Percentiles rank a stretch among this genome's conserved stretches.
Conservation (phyloP, 2,113 vertebrate genomes). For the Antechinus stuartii region DNA sequence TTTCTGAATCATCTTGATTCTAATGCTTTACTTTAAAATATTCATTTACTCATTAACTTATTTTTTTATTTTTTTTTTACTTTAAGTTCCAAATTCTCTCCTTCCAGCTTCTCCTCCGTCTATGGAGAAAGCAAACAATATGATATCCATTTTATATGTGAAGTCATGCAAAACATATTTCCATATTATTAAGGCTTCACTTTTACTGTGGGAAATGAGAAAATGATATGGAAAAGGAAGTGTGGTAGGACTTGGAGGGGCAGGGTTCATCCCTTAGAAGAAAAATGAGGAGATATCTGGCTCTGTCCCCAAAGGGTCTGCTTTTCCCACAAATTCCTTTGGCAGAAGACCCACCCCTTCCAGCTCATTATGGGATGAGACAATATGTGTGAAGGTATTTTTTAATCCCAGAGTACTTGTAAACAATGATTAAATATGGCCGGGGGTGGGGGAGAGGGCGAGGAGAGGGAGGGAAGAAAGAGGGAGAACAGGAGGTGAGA, state of each 20-base stretch:
- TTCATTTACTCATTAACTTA: neutral
- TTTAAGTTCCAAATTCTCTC: neutral
- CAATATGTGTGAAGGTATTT: neutral
- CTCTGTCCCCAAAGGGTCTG: neutral
- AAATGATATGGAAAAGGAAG: neutral
- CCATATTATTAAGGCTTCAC: neutral
- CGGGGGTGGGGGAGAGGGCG: rapidly evolving
- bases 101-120: neutral
- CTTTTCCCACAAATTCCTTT: neutral
- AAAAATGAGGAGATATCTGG: neutral
- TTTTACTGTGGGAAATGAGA: neutral
- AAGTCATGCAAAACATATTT: neutral
- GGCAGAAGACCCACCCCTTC: neutral
- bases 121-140: neutral
- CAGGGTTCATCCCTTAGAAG: neutral
- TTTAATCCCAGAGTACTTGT: neutral
- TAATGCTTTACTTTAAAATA: neutral
- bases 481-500: too few species aligned
- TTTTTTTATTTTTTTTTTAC: too few species aligned
- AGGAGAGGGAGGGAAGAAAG: too few species aligned
- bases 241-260: neutral
- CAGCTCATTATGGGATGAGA: neutral
- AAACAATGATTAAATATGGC: neutral
- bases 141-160: neutral
- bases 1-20: neutral